Evolutionary conservation across 2,113 vertebrate species (phyloP).

Genomic region (Gallinago paraguaiae): DNA sequence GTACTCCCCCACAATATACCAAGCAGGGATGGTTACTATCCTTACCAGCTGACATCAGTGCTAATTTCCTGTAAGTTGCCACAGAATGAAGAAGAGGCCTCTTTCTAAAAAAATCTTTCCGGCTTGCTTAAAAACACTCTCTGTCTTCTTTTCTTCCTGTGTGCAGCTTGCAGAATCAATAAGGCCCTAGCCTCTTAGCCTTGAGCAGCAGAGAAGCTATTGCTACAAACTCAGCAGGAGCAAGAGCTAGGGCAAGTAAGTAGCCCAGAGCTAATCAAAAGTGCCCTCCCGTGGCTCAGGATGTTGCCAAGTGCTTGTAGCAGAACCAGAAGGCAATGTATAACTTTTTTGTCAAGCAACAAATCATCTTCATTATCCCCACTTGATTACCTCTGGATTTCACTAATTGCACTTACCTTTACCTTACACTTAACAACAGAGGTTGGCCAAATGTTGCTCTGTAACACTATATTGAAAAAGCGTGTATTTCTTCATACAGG

Average conservation of each 20-base stretch:
- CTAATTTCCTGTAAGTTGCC: conserved; percentile 50
- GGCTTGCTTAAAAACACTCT: conserved; percentile 47
- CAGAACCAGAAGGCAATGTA: conserved; percentile 4
- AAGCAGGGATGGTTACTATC: neutral
- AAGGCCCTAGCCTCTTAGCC: conserved; percentile 15
- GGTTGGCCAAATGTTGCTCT: neutral
- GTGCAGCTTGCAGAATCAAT: conserved; percentile 50
- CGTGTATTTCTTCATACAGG: neutral
- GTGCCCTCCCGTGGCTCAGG: conserved; percentile 48
- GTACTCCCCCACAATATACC: neutral
- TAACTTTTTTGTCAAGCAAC: conserved; percentile 12
- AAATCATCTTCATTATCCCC: conserved; percentile 24
- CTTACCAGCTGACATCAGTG: conserved; percentile 30
- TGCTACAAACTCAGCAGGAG: conserved; percentile 50
- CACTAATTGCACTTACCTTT: conserved; percentile 51
- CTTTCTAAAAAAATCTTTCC: conserved; percentile 42
- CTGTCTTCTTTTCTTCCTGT: conserved; percentile 44
- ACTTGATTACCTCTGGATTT: conserved; percentile 16
- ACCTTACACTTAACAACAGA: neutral
- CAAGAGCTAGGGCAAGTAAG: conserved; percentile 28
- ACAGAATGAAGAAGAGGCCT: conserved; percentile 30
- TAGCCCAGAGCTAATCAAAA: conserved; percentile 57
- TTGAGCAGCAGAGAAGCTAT: conserved; percentile 26
- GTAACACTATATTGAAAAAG: neutral
- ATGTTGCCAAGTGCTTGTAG: conserved; percentile 48